Percentiles rank a stretch among this genome's conserved stretches.
Evolutionary conservation across 2,797 vertebrate genomes (phyloP).

Genomic region (Ceryle rudis): DNA sequence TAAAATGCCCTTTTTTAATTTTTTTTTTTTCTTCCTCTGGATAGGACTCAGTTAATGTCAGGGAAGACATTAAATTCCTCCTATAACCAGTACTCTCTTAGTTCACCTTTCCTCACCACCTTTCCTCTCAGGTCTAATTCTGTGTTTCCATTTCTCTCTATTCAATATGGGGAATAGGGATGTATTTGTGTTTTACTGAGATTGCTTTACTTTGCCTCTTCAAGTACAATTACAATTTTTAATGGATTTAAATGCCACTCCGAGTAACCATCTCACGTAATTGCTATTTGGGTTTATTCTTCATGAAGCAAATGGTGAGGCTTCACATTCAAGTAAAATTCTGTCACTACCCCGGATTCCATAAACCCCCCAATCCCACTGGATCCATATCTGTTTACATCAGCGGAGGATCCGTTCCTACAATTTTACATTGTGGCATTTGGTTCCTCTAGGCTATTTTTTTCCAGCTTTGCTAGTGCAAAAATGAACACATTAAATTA

Average conservation of each 20-base stretch:
- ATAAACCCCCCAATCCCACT: neutral
- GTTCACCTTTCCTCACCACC: neutral
- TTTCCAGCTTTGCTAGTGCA: neutral
- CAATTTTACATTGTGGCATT: neutral
- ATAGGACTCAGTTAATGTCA: neutral
- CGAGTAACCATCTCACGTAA: neutral
- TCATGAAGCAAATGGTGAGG: neutral
- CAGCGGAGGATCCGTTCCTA: neutral
- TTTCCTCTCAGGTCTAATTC: neutral
- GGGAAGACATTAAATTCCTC: neutral
- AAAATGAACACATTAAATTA: neutral
- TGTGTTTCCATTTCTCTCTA: neutral
- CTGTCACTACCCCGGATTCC: accelerated
- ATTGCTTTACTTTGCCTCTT: neutral
- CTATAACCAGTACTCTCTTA: neutral
- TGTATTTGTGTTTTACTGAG: neutral
- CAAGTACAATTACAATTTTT: neutral
- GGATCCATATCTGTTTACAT: neutral
- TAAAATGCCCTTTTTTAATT: neutral
- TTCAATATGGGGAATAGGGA: neutral
- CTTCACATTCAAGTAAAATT: neutral
- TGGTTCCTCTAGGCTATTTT: neutral
- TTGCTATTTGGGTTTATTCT: neutral
- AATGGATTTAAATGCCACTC: neutral
- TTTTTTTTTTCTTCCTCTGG: neutral